These are phyloP conservation scores for Oedothorax gibbosus DNA, from an alignment of 1,140 invertebrate species.

Conservation along the genomic window DNA sequence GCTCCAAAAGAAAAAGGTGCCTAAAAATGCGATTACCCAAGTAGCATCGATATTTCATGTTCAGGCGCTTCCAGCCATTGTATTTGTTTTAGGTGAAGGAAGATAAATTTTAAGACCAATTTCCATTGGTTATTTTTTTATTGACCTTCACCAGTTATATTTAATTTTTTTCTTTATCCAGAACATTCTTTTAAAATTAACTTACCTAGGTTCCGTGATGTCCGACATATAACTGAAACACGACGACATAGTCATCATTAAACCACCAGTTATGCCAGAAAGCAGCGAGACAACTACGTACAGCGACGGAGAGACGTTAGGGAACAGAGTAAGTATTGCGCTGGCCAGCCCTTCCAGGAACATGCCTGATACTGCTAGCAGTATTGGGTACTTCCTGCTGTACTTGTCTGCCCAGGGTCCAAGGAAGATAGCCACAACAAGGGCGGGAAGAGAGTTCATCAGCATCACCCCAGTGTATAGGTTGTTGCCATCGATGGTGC, in stretches of 20 bases:
- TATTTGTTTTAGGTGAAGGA: too few relatives aligned
- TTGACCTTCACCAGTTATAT: too few relatives aligned
- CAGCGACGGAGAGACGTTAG: not conserved
- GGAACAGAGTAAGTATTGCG: constrained; percentile 2
- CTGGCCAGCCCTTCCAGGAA: constrained; percentile 72
- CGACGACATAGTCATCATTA: constrained; percentile 31
- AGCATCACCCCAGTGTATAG: constrained; percentile 66
- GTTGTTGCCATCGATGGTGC: constrained; percentile 60
- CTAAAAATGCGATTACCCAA: too few relatives aligned
- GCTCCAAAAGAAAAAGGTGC: too few relatives aligned
- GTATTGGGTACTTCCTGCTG: constrained; percentile 83
- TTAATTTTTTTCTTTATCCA: too few relatives aligned
- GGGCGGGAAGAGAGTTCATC: constrained; percentile 65
- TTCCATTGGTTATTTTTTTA: too few relatives aligned
- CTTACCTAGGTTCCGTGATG: constrained; percentile 30
- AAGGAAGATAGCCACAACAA: constrained; percentile 67
- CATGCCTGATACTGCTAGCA: constrained; percentile 83
- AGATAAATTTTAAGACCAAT: too few relatives aligned
- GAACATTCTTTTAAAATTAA: too few relatives aligned
- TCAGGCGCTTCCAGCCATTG: too few relatives aligned
- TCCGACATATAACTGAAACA: constrained; percentile 37
- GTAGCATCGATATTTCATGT: too few relatives aligned
- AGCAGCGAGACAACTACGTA: not conserved
- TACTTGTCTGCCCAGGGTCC: constrained; percentile 78
- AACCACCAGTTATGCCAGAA: constrained; percentile 36